Base-by-base conservation (phyloP, 1,140 invertebrate genomes). In the Tenebrio molitor region DNA sequence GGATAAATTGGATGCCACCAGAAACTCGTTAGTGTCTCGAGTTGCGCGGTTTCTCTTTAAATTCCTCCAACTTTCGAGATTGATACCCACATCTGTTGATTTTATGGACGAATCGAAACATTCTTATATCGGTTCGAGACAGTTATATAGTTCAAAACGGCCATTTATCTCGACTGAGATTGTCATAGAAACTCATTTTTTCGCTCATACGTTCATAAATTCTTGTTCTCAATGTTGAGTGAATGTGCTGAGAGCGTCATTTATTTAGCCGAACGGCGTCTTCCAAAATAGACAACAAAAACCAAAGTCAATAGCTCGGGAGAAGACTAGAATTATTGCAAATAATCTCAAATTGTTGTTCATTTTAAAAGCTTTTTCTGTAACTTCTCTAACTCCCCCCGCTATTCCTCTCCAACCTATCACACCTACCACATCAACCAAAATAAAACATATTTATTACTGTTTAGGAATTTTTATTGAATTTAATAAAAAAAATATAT, bases 81-180 rank as follows among this genome's bases (percentile, higher is more conserved):
- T 36, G 29, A 39, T 3, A 64, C 6, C 8, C 8, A 12, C 39
- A 65, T 39, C 63, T 39, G 39, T 44, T 65, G 34, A 64, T 19
- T 50, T 50, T 50, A 50, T 50, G 14, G 44, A 19, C 17, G 17
- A 19, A 58, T 58, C 12, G 50, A 23, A 23, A 53, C 10, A 23
- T 58, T 58, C 19, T 50, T 21, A 50, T 23, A 50, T 50, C 50
- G 19, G 50, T 58, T 58, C 15, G 15, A 58, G 23, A 58, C 50
- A 58, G 44, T 58, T 29, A 29, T 58, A 14, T 15, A 58, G 19
- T 58, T 58, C 50, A 58, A 58, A 58, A 29, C 8, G 10, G 29
- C 50, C 23, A 58, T 58, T 58, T 58, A 58, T 58, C 50, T 25
- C 23, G 8, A 58, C 21, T n/a, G 50, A 58, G 23, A 58, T 58